Conservation (phyloP, 2,888 invertebrate species). For the Heliconius charithonia region DNA sequence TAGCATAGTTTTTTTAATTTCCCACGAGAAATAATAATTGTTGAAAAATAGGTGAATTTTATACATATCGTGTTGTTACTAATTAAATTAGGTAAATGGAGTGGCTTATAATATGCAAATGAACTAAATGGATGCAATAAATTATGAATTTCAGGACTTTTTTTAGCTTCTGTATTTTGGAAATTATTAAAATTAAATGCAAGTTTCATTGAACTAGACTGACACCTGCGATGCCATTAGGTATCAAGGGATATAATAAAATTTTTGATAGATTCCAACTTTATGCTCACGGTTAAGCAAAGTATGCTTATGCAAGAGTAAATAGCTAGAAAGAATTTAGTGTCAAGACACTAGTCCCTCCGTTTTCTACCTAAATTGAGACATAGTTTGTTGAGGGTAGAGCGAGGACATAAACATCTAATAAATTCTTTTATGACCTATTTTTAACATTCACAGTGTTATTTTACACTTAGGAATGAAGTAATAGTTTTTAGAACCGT, state of each 20-base stretch:
- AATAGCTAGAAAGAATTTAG: not conserved
- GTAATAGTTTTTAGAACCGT: no score
- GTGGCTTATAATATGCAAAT: constrained; percentile 16
- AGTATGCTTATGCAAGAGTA: not conserved
- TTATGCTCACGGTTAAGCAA: not conserved
- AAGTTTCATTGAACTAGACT: no score
- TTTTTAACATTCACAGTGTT: no score
- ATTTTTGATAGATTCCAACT: not conserved
- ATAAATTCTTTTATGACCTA: no score
- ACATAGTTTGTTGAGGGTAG: not conserved
- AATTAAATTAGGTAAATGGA: constrained; percentile 27
- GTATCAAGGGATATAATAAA: no score
- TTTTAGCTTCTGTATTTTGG: no score
- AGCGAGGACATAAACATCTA: no score
- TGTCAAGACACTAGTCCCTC: no score
- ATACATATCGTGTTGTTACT: constrained; percentile 15
- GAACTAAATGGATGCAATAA: constrained; percentile 1
- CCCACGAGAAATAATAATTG: constrained; percentile 15
- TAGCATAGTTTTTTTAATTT: constrained; percentile 17
- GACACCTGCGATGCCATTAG: no score
- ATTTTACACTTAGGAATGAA: no score
- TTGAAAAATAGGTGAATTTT: constrained; percentile 2
- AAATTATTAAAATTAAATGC: no score
- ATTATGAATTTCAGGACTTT: not conserved
- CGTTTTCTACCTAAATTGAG: not conserved